Base-by-base conservation (phyloP, 2,113 vertebrate genomes). In the Tachysurus fulvidraco region DNA sequence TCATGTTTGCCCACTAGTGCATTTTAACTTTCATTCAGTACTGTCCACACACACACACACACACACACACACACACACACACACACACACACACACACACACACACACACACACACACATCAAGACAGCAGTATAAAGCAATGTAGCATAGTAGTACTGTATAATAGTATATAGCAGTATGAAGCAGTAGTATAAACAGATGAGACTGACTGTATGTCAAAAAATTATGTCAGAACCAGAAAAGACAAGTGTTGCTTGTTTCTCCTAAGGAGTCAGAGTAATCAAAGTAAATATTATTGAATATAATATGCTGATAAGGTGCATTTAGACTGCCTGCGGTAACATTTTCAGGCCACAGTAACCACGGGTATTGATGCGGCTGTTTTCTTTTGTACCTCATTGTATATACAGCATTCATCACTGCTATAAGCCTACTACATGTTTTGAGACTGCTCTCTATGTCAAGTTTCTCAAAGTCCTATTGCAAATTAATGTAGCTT, bases 401-500 rank as follows among this genome's bases (percentile, higher is more conserved):
- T 46, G 36, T 41, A 46, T 65, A 19, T 52, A 65, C 81, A 52
- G 2, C 60, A 83, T 44, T 55, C n/a, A n/a, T 84, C 54, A 36
- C 12, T 28, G 71, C 55, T n/a, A 74, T 7, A n/a, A 16, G 23
- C n/a, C 57, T 77, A 23, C 4, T 52, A 11, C 57, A n/a, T n/a
- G 17, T 50, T 65, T 79, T 52, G 41, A 85, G 19, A 5, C 17
- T 65, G 71, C 52, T 16, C 77, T 54, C 41, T 10, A 1, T 55
- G 50, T 28, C 83, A 64, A 16, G 1, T 71, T 19, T 14, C 46
- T 67, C 44, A 84, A 19, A 78, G 25, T 50, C 30, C 55, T 41
- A n/a, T 82, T 83, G 64, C 44, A 71, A 71, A 87, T 54, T 62
- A 89, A 89, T 88, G 30, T n/a, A 79, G 77, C 82, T 87, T 8